A percentile compares a stretch with the other conserved stretches of the same genome.
These are phyloP conservation scores for Plodia interpunctella DNA, from an alignment of 1,140 invertebrate genomes.

Conservation along the genomic window DNA sequence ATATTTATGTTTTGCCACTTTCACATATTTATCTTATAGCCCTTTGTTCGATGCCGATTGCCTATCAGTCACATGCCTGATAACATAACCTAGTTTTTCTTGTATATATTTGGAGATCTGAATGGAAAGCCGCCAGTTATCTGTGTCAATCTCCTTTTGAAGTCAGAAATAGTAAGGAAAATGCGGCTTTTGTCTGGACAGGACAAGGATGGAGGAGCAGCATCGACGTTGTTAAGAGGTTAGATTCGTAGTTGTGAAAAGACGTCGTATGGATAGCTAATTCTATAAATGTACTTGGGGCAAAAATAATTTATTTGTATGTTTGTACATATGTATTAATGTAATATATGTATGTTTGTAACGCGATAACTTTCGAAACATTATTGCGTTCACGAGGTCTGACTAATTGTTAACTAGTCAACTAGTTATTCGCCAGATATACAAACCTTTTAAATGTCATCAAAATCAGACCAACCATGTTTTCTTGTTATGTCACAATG, in stretches of 20 bases:
- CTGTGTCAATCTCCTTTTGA: slow-evolving; percentile 24
- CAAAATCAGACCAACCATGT: too few species aligned
- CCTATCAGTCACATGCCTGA: slow-evolving; percentile 58
- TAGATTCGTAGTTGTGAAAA: slow-evolving; percentile 18
- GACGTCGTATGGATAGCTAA: too few species aligned
- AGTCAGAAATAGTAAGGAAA: slow-evolving; percentile 20
- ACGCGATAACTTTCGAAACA: too few species aligned
- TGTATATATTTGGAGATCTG: slow-evolving; percentile 52
- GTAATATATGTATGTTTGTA: too few species aligned
- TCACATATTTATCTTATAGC: slow-evolving; percentile 5
- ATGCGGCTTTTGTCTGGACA: slow-evolving; percentile 56
- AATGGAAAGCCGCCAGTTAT: slow-evolving; percentile 32
- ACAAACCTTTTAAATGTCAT: too few species aligned
- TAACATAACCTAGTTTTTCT: slow-evolving; percentile 62
- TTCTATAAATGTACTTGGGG: too few species aligned
- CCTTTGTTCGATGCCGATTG: slow-evolving; percentile 8
- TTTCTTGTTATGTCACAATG: too few species aligned
- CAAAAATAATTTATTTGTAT: too few species aligned
- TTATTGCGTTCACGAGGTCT: too few species aligned
- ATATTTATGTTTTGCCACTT: background rate
- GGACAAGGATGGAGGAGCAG: slow-evolving; percentile 53
- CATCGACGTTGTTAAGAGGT: slow-evolving; percentile 52
- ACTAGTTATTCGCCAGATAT: too few species aligned
- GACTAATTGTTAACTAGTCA: too few species aligned
- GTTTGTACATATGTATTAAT: too few species aligned